These are phyloP conservation scores for Papio anubis DNA, from an alignment of 2,113 vertebrate genomes.

Conservation along the genomic window DNA sequence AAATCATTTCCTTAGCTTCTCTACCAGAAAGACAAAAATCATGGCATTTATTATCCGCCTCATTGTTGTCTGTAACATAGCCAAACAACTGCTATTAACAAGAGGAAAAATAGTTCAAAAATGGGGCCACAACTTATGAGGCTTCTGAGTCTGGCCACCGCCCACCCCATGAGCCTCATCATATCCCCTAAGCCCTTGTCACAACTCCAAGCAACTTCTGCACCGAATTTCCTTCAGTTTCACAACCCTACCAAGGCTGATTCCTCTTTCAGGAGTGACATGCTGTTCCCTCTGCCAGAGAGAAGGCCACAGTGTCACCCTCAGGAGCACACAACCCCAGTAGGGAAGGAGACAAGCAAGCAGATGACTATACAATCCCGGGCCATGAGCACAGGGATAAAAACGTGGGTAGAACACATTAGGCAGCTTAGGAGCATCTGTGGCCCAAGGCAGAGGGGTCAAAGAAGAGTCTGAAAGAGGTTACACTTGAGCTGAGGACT, in stretches of 20 bases:
- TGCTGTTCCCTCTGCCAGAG: background rate
- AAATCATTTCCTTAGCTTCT: slow-evolving; percentile 60
- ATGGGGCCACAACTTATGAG: background rate
- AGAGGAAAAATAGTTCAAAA: slow-evolving; percentile 10
- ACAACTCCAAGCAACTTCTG: background rate
- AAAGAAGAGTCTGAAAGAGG: background rate
- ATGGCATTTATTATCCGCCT: background rate
- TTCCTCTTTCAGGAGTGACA: accelerated
- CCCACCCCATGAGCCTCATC: background rate
- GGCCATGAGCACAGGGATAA: background rate
- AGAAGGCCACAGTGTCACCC: background rate
- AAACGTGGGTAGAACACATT: background rate
- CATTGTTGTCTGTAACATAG: background rate
- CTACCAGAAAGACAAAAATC: slow-evolving; percentile 35
- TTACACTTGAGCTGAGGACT: background rate
- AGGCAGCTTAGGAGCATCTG: too few species aligned
- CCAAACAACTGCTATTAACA: background rate
- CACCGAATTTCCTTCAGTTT: background rate
- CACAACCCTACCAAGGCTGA: background rate
- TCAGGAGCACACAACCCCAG: background rate
- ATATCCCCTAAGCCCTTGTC: background rate
- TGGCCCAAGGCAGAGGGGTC: background rate
- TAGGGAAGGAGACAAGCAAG: background rate
- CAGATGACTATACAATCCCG: background rate
- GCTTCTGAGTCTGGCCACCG: background rate